Percentiles rank a stretch among this genome's conserved stretches.
phyloP scores from a whole-genome alignment of 2,797 vertebrate genomes.

The Odontamblyopus rebecca region DNA sequence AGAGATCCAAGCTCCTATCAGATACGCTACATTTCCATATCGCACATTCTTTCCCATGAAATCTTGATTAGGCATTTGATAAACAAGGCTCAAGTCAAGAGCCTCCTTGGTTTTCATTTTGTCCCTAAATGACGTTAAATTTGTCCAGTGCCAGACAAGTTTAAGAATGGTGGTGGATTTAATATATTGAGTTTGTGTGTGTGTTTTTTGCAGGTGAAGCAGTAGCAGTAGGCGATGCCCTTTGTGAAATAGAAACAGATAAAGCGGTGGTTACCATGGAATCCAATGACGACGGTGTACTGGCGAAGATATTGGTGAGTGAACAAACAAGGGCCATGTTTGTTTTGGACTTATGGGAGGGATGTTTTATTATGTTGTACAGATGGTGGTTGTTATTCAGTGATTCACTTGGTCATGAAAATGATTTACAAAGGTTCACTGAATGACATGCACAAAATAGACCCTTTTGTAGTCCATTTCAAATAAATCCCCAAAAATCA shows the following conservation, averaged over 20 bases:
- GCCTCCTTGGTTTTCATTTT: constrained; percentile 16
- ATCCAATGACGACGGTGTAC: constrained; percentile 91
- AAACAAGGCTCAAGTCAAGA: constrained; percentile 22
- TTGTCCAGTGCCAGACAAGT: constrained; percentile 15
- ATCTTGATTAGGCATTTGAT: constrained; percentile 53
- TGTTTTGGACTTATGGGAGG: constrained; percentile 1
- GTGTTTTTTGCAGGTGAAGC: constrained; percentile 82
- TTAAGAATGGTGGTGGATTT: neutral
- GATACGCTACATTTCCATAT: constrained; percentile 28
- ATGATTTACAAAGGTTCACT: neutral
- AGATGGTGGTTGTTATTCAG: too few species aligned
- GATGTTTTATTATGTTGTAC: neutral
- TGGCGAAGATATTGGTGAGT: constrained; percentile 96
- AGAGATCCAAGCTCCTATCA: constrained; percentile 36
- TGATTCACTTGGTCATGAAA: neutral
- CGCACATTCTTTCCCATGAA: constrained; percentile 56
- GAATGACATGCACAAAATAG: neutral
- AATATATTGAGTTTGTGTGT: neutral
- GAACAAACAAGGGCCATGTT: neutral
- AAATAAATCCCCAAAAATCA: neutral
- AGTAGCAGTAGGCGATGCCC: constrained; percentile 87
- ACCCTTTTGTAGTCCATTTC: neutral
- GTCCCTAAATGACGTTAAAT: constrained; percentile 19
- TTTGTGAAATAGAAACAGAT: constrained; percentile 98
- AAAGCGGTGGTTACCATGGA: constrained; percentile 96